Conservation (phyloP, 2,113 vertebrate genomes). For the Clupea harengus region DNA sequence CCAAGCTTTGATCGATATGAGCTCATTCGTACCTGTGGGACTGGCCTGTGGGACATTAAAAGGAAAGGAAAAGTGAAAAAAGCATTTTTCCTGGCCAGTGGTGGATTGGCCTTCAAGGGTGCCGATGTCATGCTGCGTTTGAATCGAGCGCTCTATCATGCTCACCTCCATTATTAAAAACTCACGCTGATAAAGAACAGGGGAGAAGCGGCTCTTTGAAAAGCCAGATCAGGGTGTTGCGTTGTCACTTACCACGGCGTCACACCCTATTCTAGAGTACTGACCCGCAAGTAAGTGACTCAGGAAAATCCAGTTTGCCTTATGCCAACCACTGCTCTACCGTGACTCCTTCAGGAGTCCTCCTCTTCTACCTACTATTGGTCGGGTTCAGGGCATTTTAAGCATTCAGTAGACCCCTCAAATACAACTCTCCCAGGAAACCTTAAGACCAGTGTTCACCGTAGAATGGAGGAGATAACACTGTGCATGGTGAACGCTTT, state of each 20-base stretch:
- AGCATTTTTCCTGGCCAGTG: background rate
- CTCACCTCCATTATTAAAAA: slow-evolving; percentile 17
- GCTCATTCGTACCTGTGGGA: background rate
- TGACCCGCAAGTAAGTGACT: slow-evolving; percentile 15
- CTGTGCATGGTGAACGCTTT: background rate
- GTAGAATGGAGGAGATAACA: background rate
- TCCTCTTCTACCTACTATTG: background rate
- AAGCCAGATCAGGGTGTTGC: background rate
- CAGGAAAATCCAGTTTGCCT: slow-evolving; percentile 15
- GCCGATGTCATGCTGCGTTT: background rate
- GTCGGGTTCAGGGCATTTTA: background rate
- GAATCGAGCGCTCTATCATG: background rate
- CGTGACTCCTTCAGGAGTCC: background rate
- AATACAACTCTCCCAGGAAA: background rate
- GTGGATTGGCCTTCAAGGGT: background rate
- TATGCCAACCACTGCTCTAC: background rate
- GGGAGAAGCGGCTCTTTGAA: background rate
- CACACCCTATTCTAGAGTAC: slow-evolving; percentile 13
- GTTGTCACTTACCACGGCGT: slow-evolving; percentile 11
- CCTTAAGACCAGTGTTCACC: background rate
- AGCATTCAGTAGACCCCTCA: background rate
- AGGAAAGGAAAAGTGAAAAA: background rate
- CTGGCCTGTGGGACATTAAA: background rate
- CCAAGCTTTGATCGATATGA: background rate
- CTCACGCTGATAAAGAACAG: background rate